These are phyloP conservation scores for Polyergus mexicanus DNA, from an alignment of 1,140 invertebrate genomes.

Conservation along the genomic window DNA sequence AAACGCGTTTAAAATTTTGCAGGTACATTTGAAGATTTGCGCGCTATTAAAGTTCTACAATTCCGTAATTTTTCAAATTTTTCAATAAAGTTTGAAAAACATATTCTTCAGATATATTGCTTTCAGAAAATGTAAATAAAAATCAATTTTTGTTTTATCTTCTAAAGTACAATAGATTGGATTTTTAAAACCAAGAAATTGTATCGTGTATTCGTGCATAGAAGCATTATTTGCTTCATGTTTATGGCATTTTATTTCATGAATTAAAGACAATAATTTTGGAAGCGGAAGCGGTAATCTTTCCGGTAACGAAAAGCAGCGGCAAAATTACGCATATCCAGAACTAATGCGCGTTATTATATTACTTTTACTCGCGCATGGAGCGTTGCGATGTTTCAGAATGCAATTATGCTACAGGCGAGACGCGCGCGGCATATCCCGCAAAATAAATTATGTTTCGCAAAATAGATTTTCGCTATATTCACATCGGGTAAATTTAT, in stretches of 20 bases:
- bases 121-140: too few species aligned
- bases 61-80: too few species aligned
- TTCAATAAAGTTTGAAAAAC: too few species aligned
- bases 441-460: conserved; percentile 54
- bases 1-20: too few species aligned
- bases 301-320: conserved; percentile 40
- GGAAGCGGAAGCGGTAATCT: neutral
- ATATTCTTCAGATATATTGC: neutral
- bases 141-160: too few species aligned
- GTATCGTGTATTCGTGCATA: neutral
- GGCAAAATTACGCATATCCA: conserved; percentile 45
- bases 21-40: too few species aligned
- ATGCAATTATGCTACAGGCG: conserved; percentile 52
- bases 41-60: too few species aligned
- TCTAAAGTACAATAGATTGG: too few species aligned
- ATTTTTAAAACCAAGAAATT: neutral
- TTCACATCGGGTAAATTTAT: conserved; percentile 35
- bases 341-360: conserved; percentile 48
- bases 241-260: neutral
- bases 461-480: conserved; percentile 44
- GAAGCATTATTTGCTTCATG: neutral
- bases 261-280: conserved; percentile 17
- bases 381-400: conserved; percentile 47
- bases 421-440: conserved; percentile 42
- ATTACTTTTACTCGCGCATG: conserved; percentile 42